These are phyloP conservation scores for Eupithecia inturbata DNA, from an alignment of 2,888 invertebrate genomes.

Conservation along the genomic window DNA sequence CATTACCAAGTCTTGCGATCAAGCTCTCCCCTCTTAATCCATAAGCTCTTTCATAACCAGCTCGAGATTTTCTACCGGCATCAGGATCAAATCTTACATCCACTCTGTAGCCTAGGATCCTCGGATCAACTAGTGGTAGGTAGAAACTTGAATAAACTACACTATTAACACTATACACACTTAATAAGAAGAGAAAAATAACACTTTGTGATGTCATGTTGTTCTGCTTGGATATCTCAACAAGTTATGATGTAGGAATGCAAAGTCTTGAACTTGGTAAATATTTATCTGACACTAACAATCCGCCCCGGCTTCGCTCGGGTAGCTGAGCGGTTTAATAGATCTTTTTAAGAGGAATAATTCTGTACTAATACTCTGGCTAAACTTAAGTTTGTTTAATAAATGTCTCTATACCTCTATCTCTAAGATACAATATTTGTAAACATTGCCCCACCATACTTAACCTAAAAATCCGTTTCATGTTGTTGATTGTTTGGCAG, in stretches of 20 bases:
- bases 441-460: no score
- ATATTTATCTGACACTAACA: neutral
- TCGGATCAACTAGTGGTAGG: slow-evolving; percentile 69
- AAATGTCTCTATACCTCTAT: no score
- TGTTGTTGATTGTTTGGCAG: no score
- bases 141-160: slow-evolving; percentile 72
- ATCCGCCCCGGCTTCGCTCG: neutral
- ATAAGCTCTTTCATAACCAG: slow-evolving; percentile 55
- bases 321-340: neutral
- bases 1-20: slow-evolving; percentile 68
- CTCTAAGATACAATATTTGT: no score
- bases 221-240: neutral
- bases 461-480: no score
- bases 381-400: no score
- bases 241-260: neutral
- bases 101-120: slow-evolving; percentile 68
- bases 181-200: neutral
- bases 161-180: slow-evolving; percentile 39
- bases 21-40: slow-evolving; percentile 67
- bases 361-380: no score
- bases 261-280: slow-evolving; percentile 2
- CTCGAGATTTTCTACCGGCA: slow-evolving; percentile 54
- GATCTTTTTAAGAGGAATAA: no score
- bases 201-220: neutral
- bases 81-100: slow-evolving; percentile 64